phyloP scores from a whole-genome alignment of 2,113 vertebrate genomes.

The Scopus umbretta region DNA sequence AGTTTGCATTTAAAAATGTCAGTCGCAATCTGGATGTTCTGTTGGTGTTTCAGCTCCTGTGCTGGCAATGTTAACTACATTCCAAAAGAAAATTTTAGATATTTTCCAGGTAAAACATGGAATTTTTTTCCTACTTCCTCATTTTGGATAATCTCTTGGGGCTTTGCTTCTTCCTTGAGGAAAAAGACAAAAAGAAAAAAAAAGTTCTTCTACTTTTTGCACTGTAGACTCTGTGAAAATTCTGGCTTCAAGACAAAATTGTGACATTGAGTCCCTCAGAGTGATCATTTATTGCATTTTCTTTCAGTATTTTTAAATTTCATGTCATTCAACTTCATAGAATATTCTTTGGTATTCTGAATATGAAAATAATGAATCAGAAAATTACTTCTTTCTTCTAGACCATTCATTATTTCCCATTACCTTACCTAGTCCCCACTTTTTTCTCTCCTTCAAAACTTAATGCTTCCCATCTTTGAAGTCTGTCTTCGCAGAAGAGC shows the following conservation, averaged over 20 bases:
- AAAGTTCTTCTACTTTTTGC: neutral
- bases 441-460: neutral
- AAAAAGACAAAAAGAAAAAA: neutral
- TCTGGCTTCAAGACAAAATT: neutral
- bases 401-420: neutral
- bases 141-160: neutral
- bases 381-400: neutral
- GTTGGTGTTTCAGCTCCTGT: neutral
- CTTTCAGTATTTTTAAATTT: neutral
- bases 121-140: neutral
- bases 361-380: neutral
- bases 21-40: neutral
- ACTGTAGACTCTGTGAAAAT: neutral
- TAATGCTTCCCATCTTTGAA: neutral
- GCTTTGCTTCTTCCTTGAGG: neutral
- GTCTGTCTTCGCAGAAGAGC: neutral
- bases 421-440: neutral
- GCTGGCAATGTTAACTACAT: neutral
- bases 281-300: neutral
- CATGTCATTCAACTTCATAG: neutral
- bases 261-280: neutral
- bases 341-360: neutral
- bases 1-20: neutral
- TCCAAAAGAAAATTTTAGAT: neutral
- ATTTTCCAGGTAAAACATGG: neutral